Percentiles rank a stretch among this genome's conserved stretches.
Conservation (phyloP, 2,797 vertebrate species). For the Glossophaga mutica region DNA sequence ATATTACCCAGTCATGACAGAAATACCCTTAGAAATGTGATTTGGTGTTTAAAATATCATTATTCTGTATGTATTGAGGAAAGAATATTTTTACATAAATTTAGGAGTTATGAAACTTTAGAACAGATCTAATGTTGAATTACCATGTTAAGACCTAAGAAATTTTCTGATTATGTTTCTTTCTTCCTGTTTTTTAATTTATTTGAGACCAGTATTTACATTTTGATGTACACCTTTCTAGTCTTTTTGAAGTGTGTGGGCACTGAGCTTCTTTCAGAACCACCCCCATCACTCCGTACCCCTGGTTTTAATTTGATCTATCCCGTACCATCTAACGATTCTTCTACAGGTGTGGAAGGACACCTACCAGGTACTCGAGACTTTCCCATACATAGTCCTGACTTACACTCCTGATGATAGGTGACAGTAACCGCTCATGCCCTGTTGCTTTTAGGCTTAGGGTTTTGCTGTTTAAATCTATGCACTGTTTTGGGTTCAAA, state of each 20-base stretch:
- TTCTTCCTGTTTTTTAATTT: not conserved
- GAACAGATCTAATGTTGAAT: not conserved
- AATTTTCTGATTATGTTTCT: not conserved
- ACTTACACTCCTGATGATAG: not conserved
- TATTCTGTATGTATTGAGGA: not conserved
- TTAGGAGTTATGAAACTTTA: not conserved
- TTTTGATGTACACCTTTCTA: not conserved
- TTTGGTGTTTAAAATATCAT: not conserved
- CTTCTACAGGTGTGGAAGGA: not conserved
- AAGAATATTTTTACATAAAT: slow-evolving; percentile 37
- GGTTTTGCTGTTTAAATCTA: not conserved
- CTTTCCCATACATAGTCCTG: not conserved
- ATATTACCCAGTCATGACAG: not conserved
- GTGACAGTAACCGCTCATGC: not conserved
- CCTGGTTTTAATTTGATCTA: not conserved
- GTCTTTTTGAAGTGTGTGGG: not conserved
- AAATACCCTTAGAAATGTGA: not conserved
- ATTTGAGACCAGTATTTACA: not conserved
- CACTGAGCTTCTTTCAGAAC: not conserved
- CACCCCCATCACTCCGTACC: not conserved
- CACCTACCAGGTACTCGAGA: not conserved
- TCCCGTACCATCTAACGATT: not conserved
- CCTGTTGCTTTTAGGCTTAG: not conserved
- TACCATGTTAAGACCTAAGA: slow-evolving; percentile 10
- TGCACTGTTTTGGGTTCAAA: not conserved